Conservation (phyloP, 2,888 invertebrate genomes). For the Theretra japonica region DNA sequence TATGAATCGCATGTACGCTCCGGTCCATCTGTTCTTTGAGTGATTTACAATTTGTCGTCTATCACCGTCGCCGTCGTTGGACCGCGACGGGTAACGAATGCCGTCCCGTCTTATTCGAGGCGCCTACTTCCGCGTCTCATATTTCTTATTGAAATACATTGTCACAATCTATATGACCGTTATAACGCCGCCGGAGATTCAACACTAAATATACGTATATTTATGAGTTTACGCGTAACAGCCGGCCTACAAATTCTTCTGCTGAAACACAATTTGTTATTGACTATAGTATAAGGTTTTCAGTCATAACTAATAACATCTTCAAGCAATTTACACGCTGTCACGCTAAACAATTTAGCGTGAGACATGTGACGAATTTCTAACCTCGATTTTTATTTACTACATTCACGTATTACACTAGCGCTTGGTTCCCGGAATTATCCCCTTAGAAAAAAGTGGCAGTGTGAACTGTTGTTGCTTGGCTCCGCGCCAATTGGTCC, state of each 20-base stretch:
- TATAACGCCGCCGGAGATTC: slow-evolving; percentile 39
- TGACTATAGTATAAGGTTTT: slow-evolving; percentile 59
- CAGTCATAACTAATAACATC: slow-evolving; percentile 60
- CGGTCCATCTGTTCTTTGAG: slow-evolving; percentile 58
- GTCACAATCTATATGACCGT: slow-evolving; percentile 49
- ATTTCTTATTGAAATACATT: slow-evolving; percentile 61
- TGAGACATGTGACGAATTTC: slow-evolving; percentile 72
- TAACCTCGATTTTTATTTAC: slow-evolving; percentile 69
- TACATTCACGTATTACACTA: slow-evolving; percentile 56
- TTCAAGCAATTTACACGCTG: slow-evolving; percentile 69
- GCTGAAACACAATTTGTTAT: slow-evolving; percentile 31
- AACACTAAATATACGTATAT: slow-evolving; percentile 33
- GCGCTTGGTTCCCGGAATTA: slow-evolving; percentile 56
- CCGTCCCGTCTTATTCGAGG: slow-evolving; percentile 59
- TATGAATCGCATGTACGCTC: slow-evolving; percentile 59
- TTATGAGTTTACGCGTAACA: slow-evolving; percentile 32
- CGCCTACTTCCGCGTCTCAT: slow-evolving; percentile 71
- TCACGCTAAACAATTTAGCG: slow-evolving; percentile 70
- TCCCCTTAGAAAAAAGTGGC: slow-evolving; percentile 60
- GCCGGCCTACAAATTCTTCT: slow-evolving; percentile 20
- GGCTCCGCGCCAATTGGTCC: slow-evolving; percentile 75
- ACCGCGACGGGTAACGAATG: slow-evolving; percentile 65
- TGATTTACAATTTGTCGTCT: slow-evolving; percentile 68
- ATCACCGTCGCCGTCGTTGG: slow-evolving; percentile 61
- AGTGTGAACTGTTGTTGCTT: slow-evolving; percentile 57